phyloP scores from a whole-genome alignment of 2,888 invertebrate genomes.

The Steinernema carpocapsae region DNA sequence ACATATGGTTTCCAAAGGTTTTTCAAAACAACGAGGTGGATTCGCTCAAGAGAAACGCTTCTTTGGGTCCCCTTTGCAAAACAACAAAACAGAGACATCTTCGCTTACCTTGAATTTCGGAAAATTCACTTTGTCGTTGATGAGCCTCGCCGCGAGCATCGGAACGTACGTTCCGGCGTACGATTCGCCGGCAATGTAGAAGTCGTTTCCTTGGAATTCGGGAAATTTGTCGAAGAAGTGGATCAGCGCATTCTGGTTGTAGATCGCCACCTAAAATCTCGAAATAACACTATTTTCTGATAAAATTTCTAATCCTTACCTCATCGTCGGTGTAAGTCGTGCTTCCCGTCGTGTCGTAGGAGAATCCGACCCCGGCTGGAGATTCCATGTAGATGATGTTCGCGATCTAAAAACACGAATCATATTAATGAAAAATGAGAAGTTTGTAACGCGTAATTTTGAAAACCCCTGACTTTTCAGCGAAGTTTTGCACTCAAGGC shows the following conservation, averaged over 20 bases:
- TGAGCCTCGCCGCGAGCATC: constrained; percentile 51
- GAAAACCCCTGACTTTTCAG: too few relatives aligned
- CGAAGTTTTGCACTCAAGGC: too few relatives aligned
- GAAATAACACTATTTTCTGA: background rate
- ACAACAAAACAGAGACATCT: too few relatives aligned
- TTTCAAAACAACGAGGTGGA: too few relatives aligned
- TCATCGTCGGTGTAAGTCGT: constrained; percentile 55
- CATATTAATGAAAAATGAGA: background rate
- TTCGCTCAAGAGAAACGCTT: too few relatives aligned
- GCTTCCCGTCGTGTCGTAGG: constrained; percentile 68
- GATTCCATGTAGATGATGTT: constrained; percentile 73
- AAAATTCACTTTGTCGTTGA: constrained; percentile 44
- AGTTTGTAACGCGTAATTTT: too few relatives aligned
- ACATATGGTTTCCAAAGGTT: too few relatives aligned
- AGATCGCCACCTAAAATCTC: constrained; percentile 66
- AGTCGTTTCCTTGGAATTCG: constrained; percentile 70
- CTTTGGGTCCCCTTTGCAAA: too few relatives aligned
- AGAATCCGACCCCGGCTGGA: constrained; percentile 73
- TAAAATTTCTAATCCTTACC: constrained; percentile 35
- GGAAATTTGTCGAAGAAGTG: constrained; percentile 71
- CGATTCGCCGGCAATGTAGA: constrained; percentile 73
- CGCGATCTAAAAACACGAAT: constrained; percentile 68
- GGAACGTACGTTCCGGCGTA: constrained; percentile 73
- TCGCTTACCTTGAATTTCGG: constrained; percentile 54
- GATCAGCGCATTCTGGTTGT: constrained; percentile 70